These are phyloP conservation scores for Leuctra nigra DNA, from an alignment of 2,888 invertebrate species.

Conservation along the genomic window DNA sequence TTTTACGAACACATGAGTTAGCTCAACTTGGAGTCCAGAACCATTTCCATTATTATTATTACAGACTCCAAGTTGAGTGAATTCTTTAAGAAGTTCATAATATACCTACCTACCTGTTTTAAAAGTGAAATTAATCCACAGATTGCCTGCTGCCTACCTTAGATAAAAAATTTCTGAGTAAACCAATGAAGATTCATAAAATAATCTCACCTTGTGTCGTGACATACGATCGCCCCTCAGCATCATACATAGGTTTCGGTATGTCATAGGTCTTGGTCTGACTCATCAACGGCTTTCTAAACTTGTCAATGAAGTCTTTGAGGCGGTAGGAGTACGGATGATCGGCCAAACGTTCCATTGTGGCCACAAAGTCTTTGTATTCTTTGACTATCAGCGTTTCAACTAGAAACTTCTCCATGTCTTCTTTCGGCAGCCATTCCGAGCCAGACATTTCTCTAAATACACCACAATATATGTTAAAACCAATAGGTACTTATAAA, in stretches of 20 bases:
- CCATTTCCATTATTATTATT: too few species aligned
- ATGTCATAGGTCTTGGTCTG: slow-evolving; percentile 54
- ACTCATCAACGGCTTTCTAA: slow-evolving; percentile 52
- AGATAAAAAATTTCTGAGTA: too few species aligned
- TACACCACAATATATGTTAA: too few species aligned
- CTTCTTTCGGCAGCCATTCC: slow-evolving; percentile 59
- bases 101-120: too few species aligned
- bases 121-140: too few species aligned
- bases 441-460: slow-evolving; percentile 50
- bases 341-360: slow-evolving; percentile 62
- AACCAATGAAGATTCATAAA: too few species aligned
- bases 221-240: slow-evolving; percentile 62
- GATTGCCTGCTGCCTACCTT: too few species aligned
- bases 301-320: slow-evolving; percentile 68
- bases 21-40: too few species aligned
- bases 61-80: too few species aligned
- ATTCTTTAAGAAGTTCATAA: too few species aligned
- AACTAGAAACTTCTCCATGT: slow-evolving; percentile 56
- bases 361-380: slow-evolving; percentile 63
- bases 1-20: too few species aligned
- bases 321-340: slow-evolving; percentile 65
- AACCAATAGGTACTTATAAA: too few species aligned
- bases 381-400: slow-evolving; percentile 62
- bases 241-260: slow-evolving; percentile 58
- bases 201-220: slow-evolving; percentile 56